phyloP scores from a whole-genome alignment of 30 jellyfish, hydroid and myxozoan genomes.

The Kudoa iwatai region DNA sequence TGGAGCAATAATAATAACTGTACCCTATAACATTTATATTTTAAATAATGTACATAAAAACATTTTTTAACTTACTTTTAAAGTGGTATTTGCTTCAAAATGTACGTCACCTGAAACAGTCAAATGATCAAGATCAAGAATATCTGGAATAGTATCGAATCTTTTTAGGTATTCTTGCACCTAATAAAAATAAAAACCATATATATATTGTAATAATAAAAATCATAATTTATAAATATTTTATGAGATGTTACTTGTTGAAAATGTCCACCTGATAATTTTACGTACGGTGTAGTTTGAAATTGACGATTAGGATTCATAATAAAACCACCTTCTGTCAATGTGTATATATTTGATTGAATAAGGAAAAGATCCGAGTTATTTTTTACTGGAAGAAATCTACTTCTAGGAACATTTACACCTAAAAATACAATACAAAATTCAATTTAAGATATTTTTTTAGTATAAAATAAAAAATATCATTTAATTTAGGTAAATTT shows the following conservation, averaged over 20 bases:
- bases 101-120: constrained; percentile 88
- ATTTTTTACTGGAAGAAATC: constrained; percentile 74
- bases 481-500: too few relatives aligned
- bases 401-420: constrained; percentile 67
- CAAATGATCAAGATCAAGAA: constrained; percentile 61
- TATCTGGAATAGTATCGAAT: constrained; percentile 51
- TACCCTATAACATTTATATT: too few relatives aligned
- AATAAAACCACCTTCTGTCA: constrained; percentile 24
- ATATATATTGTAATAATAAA: too few relatives aligned
- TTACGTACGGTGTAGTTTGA: constrained; percentile 41
- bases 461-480: too few relatives aligned
- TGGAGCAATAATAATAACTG: constrained; percentile 53
- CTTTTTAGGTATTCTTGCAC: constrained; percentile 39
- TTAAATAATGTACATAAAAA: too few relatives aligned
- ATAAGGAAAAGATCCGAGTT: constrained; percentile 38
- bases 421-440: constrained; percentile 9
- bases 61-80: too few relatives aligned
- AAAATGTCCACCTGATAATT: constrained; percentile 30
- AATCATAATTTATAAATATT: too few relatives aligned
- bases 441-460: too few relatives aligned
- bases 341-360: constrained; percentile 32
- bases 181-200: constrained; percentile 3
- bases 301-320: constrained; percentile 35
- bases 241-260: constrained; percentile 15
- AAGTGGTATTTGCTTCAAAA: constrained; percentile 22